Conservation (phyloP, 2,888 invertebrate genomes). For the Mesopsocus fuscifrons region DNA sequence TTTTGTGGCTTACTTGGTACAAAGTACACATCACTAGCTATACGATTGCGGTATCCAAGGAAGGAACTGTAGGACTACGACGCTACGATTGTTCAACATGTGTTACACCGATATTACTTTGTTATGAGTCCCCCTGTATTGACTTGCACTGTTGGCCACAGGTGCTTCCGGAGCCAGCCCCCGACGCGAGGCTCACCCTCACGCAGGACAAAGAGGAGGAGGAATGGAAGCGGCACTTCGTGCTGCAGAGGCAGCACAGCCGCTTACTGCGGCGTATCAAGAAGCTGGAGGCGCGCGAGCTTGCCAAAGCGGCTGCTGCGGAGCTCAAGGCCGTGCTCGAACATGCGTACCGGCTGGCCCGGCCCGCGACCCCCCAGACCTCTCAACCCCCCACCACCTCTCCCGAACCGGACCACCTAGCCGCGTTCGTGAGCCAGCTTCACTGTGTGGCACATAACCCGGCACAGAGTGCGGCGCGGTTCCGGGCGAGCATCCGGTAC, state of each 20-base stretch:
- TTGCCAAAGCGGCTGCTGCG: conserved; percentile 59
- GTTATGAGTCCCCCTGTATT: no score
- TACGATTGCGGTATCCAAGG: no score
- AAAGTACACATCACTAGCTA: no score
- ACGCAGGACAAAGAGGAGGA: conserved; percentile 34
- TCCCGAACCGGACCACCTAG: no score
- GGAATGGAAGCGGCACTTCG: conserved; percentile 32
- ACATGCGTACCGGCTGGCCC: conserved; percentile 41
- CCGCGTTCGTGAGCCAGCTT: no score
- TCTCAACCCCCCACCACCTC: conserved; percentile 11
- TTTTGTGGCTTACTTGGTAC: no score
- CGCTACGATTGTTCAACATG: no score
- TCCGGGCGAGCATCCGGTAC: conserved; percentile 25
- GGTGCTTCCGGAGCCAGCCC: conserved; percentile 15
- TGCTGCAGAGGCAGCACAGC: conserved; percentile 48
- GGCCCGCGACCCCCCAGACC: no score
- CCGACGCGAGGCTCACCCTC: conserved; percentile 23
- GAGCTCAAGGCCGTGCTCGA: conserved; percentile 62
- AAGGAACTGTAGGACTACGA: no score
- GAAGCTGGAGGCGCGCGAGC: conserved; percentile 52
- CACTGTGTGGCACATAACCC: conserved; percentile 29
- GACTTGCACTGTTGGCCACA: conserved; percentile 25
- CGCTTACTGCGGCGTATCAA: conserved; percentile 51
- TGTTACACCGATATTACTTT: no score
- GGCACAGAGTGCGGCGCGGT: conserved; percentile 23